Conservation (phyloP, 2,113 vertebrate species). For the Peromyscus californicus region DNA sequence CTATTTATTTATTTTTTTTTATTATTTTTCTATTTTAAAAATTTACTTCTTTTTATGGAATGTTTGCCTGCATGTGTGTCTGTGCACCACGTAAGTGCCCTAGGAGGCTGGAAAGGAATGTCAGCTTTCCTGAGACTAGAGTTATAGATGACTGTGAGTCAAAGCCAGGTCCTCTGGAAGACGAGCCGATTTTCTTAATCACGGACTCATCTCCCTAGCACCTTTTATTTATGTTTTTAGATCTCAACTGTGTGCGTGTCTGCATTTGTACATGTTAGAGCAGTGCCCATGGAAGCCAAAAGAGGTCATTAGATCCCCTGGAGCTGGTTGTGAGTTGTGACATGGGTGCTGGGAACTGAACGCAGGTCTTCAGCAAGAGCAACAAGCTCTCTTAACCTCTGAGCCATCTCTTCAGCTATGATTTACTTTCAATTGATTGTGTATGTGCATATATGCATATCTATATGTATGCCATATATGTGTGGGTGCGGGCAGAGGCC, state of each 20-base stretch:
- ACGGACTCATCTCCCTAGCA: not conserved
- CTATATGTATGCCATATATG: not conserved
- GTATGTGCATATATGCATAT: not conserved
- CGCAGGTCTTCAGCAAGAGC: not conserved
- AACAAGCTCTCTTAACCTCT: not conserved
- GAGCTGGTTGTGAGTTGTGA: not conserved
- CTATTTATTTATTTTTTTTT: not conserved
- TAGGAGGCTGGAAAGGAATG: not conserved
- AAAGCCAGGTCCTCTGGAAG: not conserved
- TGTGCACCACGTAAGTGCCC: not conserved
- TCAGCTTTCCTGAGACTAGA: not conserved
- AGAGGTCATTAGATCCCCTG: not conserved
- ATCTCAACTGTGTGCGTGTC: not conserved
- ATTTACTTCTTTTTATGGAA: not conserved
- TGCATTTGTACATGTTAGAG: not conserved
- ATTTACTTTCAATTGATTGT: not conserved
- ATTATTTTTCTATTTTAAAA: not conserved
- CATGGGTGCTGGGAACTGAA: not conserved
- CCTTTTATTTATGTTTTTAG: not conserved
- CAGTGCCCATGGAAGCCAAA: not conserved
- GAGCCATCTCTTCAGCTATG: not conserved
- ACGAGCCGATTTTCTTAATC: not conserved
- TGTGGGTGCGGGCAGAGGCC: not conserved
- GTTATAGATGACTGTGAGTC: not conserved
- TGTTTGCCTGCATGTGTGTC: not conserved